Conservation (phyloP, 2,113 vertebrate genomes). For the cattle (Bos taurus) region DNA sequence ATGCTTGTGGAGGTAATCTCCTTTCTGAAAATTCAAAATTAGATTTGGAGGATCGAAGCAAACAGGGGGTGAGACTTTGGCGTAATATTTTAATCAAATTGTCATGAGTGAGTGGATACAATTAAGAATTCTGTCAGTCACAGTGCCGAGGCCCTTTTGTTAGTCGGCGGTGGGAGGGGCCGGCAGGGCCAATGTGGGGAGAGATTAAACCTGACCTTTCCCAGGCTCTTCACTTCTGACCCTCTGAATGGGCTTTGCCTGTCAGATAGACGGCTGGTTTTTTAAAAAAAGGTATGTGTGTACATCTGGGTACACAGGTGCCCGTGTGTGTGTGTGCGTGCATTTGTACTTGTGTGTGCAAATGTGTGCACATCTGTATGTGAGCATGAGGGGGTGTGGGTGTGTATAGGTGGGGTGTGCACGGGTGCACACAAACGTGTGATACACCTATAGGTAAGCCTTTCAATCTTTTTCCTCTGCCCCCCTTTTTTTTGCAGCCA, state of each 20-base stretch:
- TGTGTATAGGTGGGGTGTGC: background rate
- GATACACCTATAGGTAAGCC: background rate
- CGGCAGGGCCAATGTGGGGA: conserved; percentile 75
- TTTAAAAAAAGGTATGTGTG: background rate
- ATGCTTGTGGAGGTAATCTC: conserved; percentile 98
- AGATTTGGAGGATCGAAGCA: conserved; percentile 98
- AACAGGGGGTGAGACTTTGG: conserved; percentile 98
- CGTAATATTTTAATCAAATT: conserved; percentile 99
- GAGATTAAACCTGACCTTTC: conserved; percentile 87
- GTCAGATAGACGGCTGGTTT: conserved; percentile 77
- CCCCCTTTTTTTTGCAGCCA: conserved; percentile 49
- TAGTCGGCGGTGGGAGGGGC: conserved; percentile 84
- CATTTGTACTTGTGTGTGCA: background rate
- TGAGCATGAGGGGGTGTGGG: background rate
- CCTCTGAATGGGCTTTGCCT: conserved; percentile 77
- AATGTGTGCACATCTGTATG: background rate
- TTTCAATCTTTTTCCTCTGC: conserved; percentile 28
- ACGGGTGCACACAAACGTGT: background rate
- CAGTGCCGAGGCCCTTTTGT: conserved; percentile 89
- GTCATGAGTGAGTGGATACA: conserved; percentile 99
- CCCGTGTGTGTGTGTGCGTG: rapidly evolving
- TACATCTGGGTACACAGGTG: too few species aligned
- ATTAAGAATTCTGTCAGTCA: conserved; percentile 99
- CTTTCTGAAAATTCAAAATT: conserved; percentile 99
- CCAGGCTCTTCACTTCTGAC: conserved; percentile 81